These are phyloP conservation scores for Camponotus floridanus DNA, from an alignment of 1,140 invertebrate genomes.

Conservation along the genomic window DNA sequence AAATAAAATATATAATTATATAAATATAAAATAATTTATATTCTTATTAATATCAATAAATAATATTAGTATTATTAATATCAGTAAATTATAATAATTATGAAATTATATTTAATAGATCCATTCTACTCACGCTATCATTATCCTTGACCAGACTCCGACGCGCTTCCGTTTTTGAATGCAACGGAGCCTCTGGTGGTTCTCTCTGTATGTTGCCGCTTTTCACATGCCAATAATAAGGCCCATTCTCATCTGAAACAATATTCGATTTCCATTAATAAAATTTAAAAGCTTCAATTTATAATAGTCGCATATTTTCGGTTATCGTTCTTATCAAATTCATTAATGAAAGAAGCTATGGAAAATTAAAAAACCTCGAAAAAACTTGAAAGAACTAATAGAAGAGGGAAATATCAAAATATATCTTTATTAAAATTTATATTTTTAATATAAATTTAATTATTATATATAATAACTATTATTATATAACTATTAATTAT, in stretches of 20 bases:
- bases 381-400: neutral
- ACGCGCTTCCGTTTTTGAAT: slow-evolving; percentile 84
- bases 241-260: slow-evolving; percentile 94
- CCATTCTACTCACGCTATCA: slow-evolving; percentile 85
- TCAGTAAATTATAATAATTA: neutral
- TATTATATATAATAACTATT: neutral
- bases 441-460: neutral
- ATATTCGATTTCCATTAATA: slow-evolving; percentile 11
- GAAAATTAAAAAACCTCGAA: neutral
- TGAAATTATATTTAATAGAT: neutral
- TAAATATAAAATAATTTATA: slow-evolving; percentile 9
- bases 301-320: neutral
- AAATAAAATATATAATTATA: slow-evolving; percentile 13
- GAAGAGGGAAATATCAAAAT: neutral
- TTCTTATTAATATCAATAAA: too few species aligned
- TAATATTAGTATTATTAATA: neutral
- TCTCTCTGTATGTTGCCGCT: slow-evolving; percentile 98
- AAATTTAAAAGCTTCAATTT: neutral
- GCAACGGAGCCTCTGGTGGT: slow-evolving; percentile 88
- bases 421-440: neutral
- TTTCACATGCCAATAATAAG: slow-evolving; percentile 99
- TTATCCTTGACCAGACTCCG: slow-evolving; percentile 87
- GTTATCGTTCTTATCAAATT: neutral
- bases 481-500: too few species aligned
- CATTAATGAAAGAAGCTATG: neutral